A percentile compares a stretch with the other conserved stretches of the same genome.
These are phyloP conservation scores for Empidonax traillii DNA, from an alignment of 2,113 vertebrate genomes.

Conservation along the genomic window DNA sequence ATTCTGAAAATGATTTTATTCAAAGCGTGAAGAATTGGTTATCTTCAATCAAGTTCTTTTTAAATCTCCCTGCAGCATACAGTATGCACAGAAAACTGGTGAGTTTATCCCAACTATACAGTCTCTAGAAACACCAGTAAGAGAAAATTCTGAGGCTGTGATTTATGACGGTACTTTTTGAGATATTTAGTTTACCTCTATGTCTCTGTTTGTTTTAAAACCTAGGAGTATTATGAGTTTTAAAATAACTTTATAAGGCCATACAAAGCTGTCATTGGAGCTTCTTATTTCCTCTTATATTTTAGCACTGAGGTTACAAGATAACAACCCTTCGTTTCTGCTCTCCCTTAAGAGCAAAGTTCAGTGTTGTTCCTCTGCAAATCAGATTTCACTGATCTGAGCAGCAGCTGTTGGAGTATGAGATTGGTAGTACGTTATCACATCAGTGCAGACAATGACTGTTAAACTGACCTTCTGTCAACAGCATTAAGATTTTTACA, in stretches of 20 bases:
- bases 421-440: background rate
- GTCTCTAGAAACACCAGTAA: background rate
- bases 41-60: background rate
- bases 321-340: background rate
- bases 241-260: background rate
- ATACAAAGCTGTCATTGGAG: background rate
- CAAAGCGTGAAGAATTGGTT: background rate
- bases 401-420: background rate
- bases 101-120: background rate
- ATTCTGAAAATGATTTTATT: background rate
- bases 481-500: background rate
- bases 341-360: background rate
- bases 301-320: background rate
- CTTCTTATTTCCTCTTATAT: background rate
- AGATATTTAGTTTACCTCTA: background rate
- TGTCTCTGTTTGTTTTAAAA: background rate
- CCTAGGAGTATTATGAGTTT: background rate
- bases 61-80: background rate
- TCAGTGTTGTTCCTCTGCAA: background rate
- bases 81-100: background rate
- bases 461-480: background rate
- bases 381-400: background rate
- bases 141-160: background rate
- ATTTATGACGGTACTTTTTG: background rate
- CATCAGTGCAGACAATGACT: background rate